Evolutionary conservation across 2,888 invertebrate species (phyloP), one percentile per base, ranked within the genome.

Genomic region (Tryphoninae sp.): DNA sequence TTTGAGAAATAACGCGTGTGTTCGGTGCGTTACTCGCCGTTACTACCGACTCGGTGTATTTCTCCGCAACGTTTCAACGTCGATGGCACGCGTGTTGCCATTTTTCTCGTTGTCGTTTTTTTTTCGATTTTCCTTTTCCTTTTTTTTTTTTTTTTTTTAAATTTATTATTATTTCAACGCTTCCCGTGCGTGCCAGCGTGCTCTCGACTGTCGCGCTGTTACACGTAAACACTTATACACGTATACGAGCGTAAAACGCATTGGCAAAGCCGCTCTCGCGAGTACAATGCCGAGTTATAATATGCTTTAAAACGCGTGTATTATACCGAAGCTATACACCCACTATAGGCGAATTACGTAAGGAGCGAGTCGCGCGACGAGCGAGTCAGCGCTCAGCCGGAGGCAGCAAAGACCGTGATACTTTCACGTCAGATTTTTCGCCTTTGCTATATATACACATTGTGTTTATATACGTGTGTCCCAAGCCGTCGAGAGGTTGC

Each of bases 341-440:
- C 74, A 80, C 79, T 45, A 51, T 67, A 55, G 59, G 61, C 53
- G 58, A 75, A 81, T 83, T 83, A 71, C 80, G 81, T 78, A 78
- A 81, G 45, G 40, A 23, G 61, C 33, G 23, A 45, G 19, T 40
- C 16, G 16, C 55, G 9, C 79, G 72, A 78, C 84, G 72, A 85
- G 81, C 61, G 26, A 76, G 2, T 78, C 80, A 80, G 67, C 83
- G 86, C 83, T 73, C 75, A 81, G 78, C 55, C 81, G 80, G 79
- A 78, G 72, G 80, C 80, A 75, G 65, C 65, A 75, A 81, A 78
- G 78, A 82, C 78, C 80, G 84, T 76, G 84, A 81, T 88, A 89
- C 89, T 90, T 90, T 90, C 89, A 89, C 89, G 87, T 87, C 45
- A 81, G 84, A 88, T 87, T 89, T 87, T 89, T 87, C 58, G 81